These are phyloP conservation scores for Coleophora flavipennella DNA, from an alignment of 2,888 invertebrate species.

Conservation along the genomic window DNA sequence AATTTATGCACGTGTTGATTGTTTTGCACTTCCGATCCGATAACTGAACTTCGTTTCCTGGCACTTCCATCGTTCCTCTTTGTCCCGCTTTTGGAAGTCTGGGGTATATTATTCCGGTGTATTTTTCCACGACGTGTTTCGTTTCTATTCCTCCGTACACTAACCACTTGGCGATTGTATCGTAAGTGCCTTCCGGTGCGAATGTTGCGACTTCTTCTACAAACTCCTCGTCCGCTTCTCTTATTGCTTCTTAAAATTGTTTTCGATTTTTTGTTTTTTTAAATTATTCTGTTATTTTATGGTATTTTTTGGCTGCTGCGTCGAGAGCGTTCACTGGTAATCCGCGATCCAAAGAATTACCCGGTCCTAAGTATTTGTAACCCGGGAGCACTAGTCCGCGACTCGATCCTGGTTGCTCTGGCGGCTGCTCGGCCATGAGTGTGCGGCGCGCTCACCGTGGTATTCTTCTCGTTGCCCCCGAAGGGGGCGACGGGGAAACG, in stretches of 20 bases:
- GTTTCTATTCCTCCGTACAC: not conserved
- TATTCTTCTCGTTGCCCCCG: too few species aligned
- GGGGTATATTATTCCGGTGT: not conserved
- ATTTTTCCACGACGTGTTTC: not conserved
- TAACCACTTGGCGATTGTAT: not conserved
- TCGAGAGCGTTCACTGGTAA: conserved; percentile 6
- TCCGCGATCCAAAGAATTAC: conserved; percentile 6
- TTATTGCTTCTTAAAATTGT: conserved; percentile 1
- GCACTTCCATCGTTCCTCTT: conserved; percentile 12
- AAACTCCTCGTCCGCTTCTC: conserved; percentile 1
- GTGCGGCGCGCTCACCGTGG: too few species aligned
- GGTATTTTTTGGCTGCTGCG: not conserved
- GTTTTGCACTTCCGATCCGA: too few species aligned
- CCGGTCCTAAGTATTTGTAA: conserved; percentile 10
- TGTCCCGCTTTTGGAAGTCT: conserved; percentile 6
- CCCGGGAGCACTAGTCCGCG: conserved; percentile 4
- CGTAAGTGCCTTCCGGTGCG: not conserved
- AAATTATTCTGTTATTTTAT: conserved; percentile 5
- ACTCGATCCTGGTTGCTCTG: not conserved
- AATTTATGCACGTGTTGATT: too few species aligned
- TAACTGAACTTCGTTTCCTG: too few species aligned
- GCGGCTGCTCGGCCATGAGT: not conserved
- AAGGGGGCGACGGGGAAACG: too few species aligned
- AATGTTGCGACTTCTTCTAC: not conserved
- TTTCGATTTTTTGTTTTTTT: conserved; percentile 2